These are phyloP conservation scores for Teinopalpus imperialis DNA, from an alignment of 2,888 invertebrate species.

Conservation along the genomic window DNA sequence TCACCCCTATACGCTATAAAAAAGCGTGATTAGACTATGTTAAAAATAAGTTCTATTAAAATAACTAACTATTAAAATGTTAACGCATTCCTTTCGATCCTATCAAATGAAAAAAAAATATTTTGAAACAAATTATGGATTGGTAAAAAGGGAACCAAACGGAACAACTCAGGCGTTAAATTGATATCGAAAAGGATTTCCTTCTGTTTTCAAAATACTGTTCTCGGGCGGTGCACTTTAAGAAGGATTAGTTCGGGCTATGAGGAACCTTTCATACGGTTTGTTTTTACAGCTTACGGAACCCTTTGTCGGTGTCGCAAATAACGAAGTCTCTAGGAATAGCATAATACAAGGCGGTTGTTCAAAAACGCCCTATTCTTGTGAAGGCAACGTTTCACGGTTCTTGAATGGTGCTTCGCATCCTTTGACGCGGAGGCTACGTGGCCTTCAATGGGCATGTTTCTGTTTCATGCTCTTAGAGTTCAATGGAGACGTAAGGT, in stretches of 20 bases:
- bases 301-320: slow-evolving; percentile 75
- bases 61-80: no score
- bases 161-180: slow-evolving; percentile 73
- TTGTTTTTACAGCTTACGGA: slow-evolving; percentile 79
- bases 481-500: slow-evolving; percentile 54
- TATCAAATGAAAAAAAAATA: slow-evolving; percentile 46
- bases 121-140: slow-evolving; percentile 55
- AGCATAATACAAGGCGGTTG: slow-evolving; percentile 47
- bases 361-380: slow-evolving; percentile 46
- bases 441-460: slow-evolving; percentile 66
- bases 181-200: slow-evolving; percentile 76
- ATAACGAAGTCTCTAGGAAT: slow-evolving; percentile 48
- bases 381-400: slow-evolving; percentile 61
- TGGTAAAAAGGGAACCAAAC: slow-evolving; percentile 50
- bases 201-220: slow-evolving; percentile 78
- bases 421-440: slow-evolving; percentile 63
- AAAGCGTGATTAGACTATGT: no score
- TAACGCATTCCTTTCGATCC: not conserved
- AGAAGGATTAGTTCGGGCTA: slow-evolving; percentile 67
- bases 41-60: no score
- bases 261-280: slow-evolving; percentile 53
- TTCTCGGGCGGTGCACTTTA: slow-evolving; percentile 63
- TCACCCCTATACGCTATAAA: no score
- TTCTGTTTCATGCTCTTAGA: slow-evolving; percentile 68
- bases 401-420: slow-evolving; percentile 55